Evolutionary conservation across 2,888 invertebrate species (phyloP), one percentile per base, ranked within the genome.

Genomic region (Panorpa germanica): DNA sequence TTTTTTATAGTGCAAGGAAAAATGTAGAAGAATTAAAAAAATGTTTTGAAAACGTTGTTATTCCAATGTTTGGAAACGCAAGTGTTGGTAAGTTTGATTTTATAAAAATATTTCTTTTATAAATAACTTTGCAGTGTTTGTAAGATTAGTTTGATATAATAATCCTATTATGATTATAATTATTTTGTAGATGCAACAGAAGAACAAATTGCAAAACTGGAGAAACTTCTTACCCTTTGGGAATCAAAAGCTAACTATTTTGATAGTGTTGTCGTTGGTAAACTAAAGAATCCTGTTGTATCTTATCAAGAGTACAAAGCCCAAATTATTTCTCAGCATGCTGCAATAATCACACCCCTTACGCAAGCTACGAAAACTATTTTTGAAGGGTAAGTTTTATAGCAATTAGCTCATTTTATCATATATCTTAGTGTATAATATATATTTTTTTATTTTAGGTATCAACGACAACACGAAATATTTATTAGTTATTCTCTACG

Each of bases 41-140:
- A 58, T 77, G 83, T 49, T 66, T 98, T 58, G 90, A 91, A 63
- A 75, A 74, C 50, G 88, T 93, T 46, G 91, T 96, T 44, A 85
- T 95, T 47, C 91, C 95, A 44, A 88, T 96, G 78, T 98, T 93
- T 65, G 93, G 93, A 61, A 85, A 83, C 55, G 78, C 93, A 41
- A 75, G 77, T 53, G 67, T 80, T 50, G 74, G 74, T 55, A 65
- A 62, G 61, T 55, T 55, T 22, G 22, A 22, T 22, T 5, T 9
- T 13, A 11, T 10, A 29, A 5, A 10, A 41, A 28, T 5, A 26
- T 25, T 21, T 22, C 19, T 23, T 25, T 17, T 16, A 12, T 22
- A 34, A 11, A 31, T 28, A 7, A 22, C 13, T 22, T 28, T 27
- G 15, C 20, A 12, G 7, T 12, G 8, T 17, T 15, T 29, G 21